phyloP scores from a whole-genome alignment of 1,140 invertebrate species.

The Drosophila carrolli region DNA sequence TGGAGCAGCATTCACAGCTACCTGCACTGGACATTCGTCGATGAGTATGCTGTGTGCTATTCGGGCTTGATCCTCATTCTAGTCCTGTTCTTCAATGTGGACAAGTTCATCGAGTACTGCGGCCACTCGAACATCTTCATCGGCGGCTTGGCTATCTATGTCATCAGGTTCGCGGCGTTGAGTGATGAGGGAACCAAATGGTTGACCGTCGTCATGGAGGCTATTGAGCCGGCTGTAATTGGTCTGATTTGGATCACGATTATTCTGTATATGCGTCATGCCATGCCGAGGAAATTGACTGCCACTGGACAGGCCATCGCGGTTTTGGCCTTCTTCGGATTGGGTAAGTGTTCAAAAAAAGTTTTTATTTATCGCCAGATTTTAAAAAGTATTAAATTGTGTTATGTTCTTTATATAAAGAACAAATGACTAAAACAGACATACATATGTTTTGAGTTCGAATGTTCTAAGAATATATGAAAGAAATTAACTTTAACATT shows the following conservation, averaged over 20 bases:
- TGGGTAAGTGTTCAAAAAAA: slow-evolving; percentile 85
- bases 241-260: slow-evolving; percentile 94
- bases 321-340: slow-evolving; percentile 92
- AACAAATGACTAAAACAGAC: too few species aligned
- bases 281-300: slow-evolving; percentile 91
- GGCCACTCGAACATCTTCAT: slow-evolving; percentile 94
- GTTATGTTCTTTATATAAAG: too few species aligned
- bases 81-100: slow-evolving; percentile 91
- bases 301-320: slow-evolving; percentile 93
- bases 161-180: slow-evolving; percentile 90
- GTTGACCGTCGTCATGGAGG: slow-evolving; percentile 89
- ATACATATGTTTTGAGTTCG: too few species aligned
- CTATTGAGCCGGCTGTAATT: slow-evolving; percentile 92
- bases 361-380: not conserved
- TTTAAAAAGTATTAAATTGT: not conserved
- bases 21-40: slow-evolving; percentile 87
- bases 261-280: slow-evolving; percentile 91
- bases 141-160: slow-evolving; percentile 91
- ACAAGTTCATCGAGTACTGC: slow-evolving; percentile 92
- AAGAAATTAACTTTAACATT: too few species aligned
- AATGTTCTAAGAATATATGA: too few species aligned
- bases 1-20: slow-evolving; percentile 92
- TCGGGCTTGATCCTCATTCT: slow-evolving; percentile 86
- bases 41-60: slow-evolving; percentile 55
- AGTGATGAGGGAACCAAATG: slow-evolving; percentile 87